Evolutionary conservation across 2,113 vertebrate genomes (phyloP).

Genomic region (Psophia crepitans): DNA sequence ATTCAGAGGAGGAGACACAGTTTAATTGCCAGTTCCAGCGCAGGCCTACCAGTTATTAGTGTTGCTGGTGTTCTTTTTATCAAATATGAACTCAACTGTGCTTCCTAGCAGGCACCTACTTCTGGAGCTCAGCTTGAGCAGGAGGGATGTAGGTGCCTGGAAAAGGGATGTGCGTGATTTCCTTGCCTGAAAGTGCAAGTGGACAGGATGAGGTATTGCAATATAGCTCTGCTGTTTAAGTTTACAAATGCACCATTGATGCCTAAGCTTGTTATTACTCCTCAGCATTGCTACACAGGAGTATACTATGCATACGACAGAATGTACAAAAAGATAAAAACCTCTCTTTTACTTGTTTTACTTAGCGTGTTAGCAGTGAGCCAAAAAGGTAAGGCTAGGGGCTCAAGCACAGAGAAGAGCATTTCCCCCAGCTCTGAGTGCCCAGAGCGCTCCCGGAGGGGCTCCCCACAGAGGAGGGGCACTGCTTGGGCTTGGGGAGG

Average conservation of each 20-base stretch:
- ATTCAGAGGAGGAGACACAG: not conserved
- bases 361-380: not conserved
- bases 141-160: not conserved
- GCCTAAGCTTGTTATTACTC: not conserved
- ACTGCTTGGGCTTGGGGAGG: not conserved
- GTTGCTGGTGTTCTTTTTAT: constrained; percentile 3
- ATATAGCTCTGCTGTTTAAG: not conserved
- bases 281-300: not conserved
- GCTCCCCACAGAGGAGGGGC: not conserved
- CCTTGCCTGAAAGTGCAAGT: not conserved
- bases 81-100: not conserved
- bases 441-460: not conserved
- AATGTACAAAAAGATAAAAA: not conserved
- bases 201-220: not conserved
- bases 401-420: not conserved
- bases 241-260: not conserved
- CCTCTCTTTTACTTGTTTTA: not conserved
- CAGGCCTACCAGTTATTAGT: not conserved
- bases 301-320: not conserved
- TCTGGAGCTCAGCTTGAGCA: not conserved
- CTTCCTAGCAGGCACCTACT: not conserved
- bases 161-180: not conserved
- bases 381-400: not conserved
- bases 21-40: constrained; percentile 18
- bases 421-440: not conserved